These are phyloP conservation scores for Neocrepidodera transversa DNA, from an alignment of 2,888 invertebrate species.

Conservation along the genomic window DNA sequence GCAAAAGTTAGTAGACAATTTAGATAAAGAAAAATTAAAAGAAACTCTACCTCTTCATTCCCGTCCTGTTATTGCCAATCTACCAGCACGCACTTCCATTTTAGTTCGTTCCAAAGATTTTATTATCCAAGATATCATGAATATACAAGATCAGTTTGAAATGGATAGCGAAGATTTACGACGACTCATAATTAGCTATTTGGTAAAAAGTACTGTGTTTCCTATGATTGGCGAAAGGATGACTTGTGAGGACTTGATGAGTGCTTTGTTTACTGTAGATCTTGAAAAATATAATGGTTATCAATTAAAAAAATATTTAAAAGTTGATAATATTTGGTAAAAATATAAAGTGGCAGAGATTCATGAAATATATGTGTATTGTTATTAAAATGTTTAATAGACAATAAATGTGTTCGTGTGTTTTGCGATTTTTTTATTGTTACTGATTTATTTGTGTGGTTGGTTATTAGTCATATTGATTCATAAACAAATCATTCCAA, in stretches of 20 bases:
- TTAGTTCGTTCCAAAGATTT: neutral
- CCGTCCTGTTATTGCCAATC: neutral
- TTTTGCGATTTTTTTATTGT: no score
- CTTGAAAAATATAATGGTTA: neutral
- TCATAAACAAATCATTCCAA: no score
- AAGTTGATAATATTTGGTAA: neutral
- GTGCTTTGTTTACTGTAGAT: neutral
- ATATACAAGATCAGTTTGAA: neutral
- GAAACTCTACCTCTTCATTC: neutral
- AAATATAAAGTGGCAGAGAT: no score
- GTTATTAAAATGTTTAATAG: no score
- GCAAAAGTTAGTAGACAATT: neutral
- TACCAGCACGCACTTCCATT: neutral
- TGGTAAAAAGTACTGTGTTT: conserved; percentile 12
- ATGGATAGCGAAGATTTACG: neutral
- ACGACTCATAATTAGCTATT: neutral
- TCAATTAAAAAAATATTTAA: neutral
- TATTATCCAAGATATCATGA: neutral
- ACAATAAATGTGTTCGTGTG: no score
- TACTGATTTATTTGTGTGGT: no score
- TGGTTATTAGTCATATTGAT: no score
- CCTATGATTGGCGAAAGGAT: conserved; percentile 8
- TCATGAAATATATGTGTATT: no score
- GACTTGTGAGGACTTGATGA: neutral
- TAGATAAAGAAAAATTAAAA: neutral